Evolutionary conservation across 2,888 invertebrate species (phyloP).

Genomic region (Agrilus cyanescens): DNA sequence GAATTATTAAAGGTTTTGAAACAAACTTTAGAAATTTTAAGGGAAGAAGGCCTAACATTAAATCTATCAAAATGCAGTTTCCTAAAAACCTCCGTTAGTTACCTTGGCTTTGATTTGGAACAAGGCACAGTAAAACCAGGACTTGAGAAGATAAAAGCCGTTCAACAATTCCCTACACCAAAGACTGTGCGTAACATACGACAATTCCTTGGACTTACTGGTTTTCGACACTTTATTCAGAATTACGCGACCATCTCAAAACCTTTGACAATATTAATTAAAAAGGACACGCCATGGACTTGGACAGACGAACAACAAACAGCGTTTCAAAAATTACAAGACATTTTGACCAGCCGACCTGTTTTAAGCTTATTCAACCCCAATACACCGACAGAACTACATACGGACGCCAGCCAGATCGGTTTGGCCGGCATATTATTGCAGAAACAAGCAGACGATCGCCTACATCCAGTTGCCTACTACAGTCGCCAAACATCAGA

Average conservation of each 20-base stretch:
- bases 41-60: too few relatives aligned
- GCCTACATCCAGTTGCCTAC: constrained; percentile 17
- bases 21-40: too few relatives aligned
- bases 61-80: too few relatives aligned
- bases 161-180: too few relatives aligned
- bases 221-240: too few relatives aligned
- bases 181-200: too few relatives aligned
- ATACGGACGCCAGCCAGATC: constrained; percentile 20
- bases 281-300: constrained; percentile 9
- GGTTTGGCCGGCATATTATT: constrained; percentile 20
- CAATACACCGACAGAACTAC: constrained; percentile 15
- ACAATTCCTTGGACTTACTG: too few relatives aligned
- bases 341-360: constrained; percentile 11
- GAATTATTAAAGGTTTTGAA: too few relatives aligned
- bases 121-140: too few relatives aligned
- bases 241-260: background rate
- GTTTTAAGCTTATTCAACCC: constrained; percentile 17
- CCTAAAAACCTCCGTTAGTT: too few relatives aligned
- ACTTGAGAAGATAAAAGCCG: too few relatives aligned
- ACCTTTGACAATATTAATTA: constrained; percentile 6
- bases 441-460: constrained; percentile 12
- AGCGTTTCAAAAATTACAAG: constrained; percentile 12
- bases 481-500: constrained; percentile 19
- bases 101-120: too few relatives aligned
- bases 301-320: constrained; percentile 10